A percentile compares a stretch with the other conserved stretches of the same genome.
Evolutionary conservation across 2,888 invertebrate species (phyloP).

Genomic region (Agrotis exclamationis): DNA sequence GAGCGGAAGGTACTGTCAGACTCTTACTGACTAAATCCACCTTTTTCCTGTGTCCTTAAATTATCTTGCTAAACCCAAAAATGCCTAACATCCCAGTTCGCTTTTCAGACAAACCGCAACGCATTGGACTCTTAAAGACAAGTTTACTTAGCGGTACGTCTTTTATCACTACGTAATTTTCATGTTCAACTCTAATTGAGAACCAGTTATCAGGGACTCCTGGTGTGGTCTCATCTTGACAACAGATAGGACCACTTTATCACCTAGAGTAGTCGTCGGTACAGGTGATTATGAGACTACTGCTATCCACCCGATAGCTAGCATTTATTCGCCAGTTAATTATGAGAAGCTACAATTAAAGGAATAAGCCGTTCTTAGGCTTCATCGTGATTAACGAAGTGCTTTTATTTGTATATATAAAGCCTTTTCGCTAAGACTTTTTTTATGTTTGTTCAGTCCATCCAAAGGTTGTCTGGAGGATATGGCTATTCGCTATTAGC

Average conservation of each 20-base stretch:
- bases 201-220: neutral
- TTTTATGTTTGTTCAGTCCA: too few relatives aligned
- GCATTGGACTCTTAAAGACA: too few relatives aligned
- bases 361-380: neutral
- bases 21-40: too few relatives aligned
- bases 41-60: too few relatives aligned
- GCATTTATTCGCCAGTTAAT: neutral
- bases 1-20: too few relatives aligned
- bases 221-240: constrained; percentile 24
- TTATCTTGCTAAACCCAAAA: too few relatives aligned
- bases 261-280: constrained; percentile 4
- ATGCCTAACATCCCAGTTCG: too few relatives aligned
- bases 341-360: neutral
- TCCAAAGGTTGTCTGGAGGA: too few relatives aligned
- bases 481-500: too few relatives aligned
- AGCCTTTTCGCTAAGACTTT: too few relatives aligned
- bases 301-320: constrained; percentile 9
- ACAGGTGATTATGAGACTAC: constrained; percentile 2
- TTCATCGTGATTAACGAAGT: neutral
- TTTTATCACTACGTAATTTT: neutral
- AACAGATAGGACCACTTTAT: constrained; percentile 7
- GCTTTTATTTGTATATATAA: neutral
- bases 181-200: constrained; percentile 2
- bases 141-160: too few relatives aligned
- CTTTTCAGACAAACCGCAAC: too few relatives aligned